Evolutionary conservation across 2,888 invertebrate genomes (phyloP).

Genomic region (Mamestra brassicae): DNA sequence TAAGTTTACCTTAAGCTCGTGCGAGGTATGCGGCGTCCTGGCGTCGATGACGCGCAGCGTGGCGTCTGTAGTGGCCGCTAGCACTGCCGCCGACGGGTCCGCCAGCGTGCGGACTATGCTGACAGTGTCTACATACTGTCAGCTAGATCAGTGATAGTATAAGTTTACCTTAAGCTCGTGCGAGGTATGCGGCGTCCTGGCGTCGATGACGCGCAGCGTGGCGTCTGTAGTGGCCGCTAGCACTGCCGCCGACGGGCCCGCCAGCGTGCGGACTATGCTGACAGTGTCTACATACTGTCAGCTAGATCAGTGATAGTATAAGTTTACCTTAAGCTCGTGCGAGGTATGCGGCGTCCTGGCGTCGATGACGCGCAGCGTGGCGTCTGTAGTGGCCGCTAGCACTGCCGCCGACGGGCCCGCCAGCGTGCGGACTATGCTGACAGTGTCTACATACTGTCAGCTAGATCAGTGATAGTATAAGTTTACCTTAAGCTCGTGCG

Average conservation of each 20-base stretch:
- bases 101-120: conserved; percentile 96
- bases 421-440: conserved; percentile 95
- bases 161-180: conserved; percentile 94
- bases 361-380: conserved; percentile 96
- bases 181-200: conserved; percentile 94
- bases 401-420: conserved; percentile 95
- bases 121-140: no score
- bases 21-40: conserved; percentile 94
- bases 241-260: conserved; percentile 94
- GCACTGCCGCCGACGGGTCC: conserved; percentile 94
- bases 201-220: conserved; percentile 96
- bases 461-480: no score
- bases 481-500: conserved; percentile 94
- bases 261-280: conserved; percentile 95
- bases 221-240: conserved; percentile 97
- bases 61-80: conserved; percentile 97
- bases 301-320: no score
- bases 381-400: conserved; percentile 97
- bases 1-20: conserved; percentile 93
- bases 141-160: no score
- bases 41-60: conserved; percentile 97
- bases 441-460: no score
- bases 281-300: no score
- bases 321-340: conserved; percentile 94
- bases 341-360: conserved; percentile 95